phyloP scores from a whole-genome alignment of 2,113 vertebrate species.

The Manacus vitellinus region DNA sequence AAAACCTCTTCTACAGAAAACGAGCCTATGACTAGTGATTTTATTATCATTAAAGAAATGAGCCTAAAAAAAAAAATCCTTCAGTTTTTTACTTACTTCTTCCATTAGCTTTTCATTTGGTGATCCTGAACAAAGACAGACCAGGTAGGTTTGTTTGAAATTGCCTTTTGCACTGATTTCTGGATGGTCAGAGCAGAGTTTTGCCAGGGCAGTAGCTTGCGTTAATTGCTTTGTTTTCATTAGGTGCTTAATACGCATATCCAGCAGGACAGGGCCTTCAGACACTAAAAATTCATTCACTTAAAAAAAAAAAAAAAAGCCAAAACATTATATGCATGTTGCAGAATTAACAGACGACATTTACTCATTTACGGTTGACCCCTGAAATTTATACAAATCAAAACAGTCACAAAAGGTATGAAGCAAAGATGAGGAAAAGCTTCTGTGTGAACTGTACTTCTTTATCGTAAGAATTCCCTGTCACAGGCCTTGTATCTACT shows the following conservation, averaged over 20 bases:
- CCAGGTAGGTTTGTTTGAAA: constrained; percentile 94
- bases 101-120: constrained; percentile 90
- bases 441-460: not conserved
- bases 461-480: not conserved
- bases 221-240: constrained; percentile 87
- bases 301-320: constrained; percentile 73
- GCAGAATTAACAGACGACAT: constrained; percentile 11
- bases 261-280: constrained; percentile 89
- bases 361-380: not conserved
- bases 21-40: not conserved
- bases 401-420: not conserved
- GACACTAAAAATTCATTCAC: constrained; percentile 86
- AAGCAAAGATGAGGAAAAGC: not conserved
- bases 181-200: constrained; percentile 86
- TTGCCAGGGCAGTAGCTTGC: constrained; percentile 88
- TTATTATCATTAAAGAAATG: not conserved
- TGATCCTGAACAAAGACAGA: constrained; percentile 89
- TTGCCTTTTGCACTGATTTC: constrained; percentile 83
- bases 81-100: constrained; percentile 81
- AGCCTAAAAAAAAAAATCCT: not conserved
- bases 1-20: not conserved
- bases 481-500: not conserved
- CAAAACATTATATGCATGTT: constrained; percentile 49
- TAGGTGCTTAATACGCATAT: constrained; percentile 93
- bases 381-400: not conserved